phyloP scores from a whole-genome alignment of 1,140 invertebrate genomes.

The Formica selysi region DNA sequence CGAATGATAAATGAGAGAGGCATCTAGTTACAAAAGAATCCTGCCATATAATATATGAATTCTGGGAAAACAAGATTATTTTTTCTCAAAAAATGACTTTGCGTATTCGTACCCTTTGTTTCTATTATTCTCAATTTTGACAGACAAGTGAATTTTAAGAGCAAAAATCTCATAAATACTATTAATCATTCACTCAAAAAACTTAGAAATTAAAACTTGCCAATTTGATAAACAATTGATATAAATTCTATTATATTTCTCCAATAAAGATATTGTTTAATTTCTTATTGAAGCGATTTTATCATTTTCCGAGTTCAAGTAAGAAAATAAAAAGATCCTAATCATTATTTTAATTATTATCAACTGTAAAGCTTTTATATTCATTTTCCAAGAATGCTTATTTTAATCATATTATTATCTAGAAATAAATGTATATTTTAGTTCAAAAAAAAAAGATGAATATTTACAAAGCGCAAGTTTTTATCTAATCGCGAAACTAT shows the following conservation, averaged over 20 bases:
- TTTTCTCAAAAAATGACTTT: slow-evolving; percentile 2
- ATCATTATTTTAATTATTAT: not conserved
- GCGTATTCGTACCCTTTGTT: not conserved
- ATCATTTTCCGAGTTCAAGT: not conserved
- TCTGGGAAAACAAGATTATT: not conserved
- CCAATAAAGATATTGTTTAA: not conserved
- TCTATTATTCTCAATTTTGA: not conserved
- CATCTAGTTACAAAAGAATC: not conserved
- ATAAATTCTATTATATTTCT: not conserved
- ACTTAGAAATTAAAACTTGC: not conserved
- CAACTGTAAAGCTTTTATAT: not conserved
- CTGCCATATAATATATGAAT: not conserved
- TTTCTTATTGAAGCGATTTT: not conserved
- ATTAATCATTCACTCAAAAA: not conserved
- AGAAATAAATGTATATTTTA: not conserved
- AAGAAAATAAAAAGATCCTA: not conserved
- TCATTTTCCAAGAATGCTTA: not conserved
- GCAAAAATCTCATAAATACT: not conserved
- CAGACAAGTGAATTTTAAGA: not conserved
- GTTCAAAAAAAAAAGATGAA: slow-evolving; percentile 6
- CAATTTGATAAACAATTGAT: not conserved
- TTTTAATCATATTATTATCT: not conserved
- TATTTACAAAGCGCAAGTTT: slow-evolving; percentile 43
- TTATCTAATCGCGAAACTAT: slow-evolving; percentile 34
- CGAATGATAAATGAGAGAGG: not conserved